These are phyloP conservation scores for Cirrhinus mrigala DNA, from an alignment of 2,797 vertebrate genomes.

Conservation along the genomic window DNA sequence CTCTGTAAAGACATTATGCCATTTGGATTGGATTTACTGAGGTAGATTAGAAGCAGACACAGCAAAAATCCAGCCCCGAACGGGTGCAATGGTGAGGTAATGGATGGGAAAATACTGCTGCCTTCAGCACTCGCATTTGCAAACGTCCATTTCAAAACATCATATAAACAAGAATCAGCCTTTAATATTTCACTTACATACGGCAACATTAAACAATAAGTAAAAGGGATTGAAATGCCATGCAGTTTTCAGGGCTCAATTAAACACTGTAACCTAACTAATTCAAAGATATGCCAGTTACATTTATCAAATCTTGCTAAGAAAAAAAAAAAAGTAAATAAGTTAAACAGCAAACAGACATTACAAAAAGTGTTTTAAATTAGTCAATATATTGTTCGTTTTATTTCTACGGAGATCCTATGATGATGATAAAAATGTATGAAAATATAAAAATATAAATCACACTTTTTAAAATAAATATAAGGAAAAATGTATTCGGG, in stretches of 20 bases:
- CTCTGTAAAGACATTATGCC: slow-evolving; percentile 80
- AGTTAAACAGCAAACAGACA: neutral
- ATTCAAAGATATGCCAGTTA: neutral
- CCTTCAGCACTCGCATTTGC: slow-evolving; percentile 39
- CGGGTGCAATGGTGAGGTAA: slow-evolving; percentile 42
- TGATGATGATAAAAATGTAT: too few relatives aligned
- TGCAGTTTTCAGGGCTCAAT: neutral
- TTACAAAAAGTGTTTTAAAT: neutral
- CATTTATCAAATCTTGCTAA: neutral
- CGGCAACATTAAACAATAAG: slow-evolving; percentile 12
- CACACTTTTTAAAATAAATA: too few relatives aligned
- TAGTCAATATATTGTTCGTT: too few relatives aligned
- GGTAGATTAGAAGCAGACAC: slow-evolving; percentile 76
- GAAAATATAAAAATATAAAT: too few relatives aligned
- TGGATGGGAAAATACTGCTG: slow-evolving; percentile 50
- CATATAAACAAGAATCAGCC: slow-evolving; percentile 19
- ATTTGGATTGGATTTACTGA: slow-evolving; percentile 80
- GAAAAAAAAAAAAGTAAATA: neutral
- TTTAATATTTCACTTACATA: slow-evolving; percentile 42
- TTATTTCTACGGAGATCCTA: too few relatives aligned
- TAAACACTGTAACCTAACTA: neutral
- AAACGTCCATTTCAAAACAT: slow-evolving; percentile 39
- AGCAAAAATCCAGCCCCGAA: slow-evolving; percentile 65
- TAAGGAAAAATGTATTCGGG: neutral
- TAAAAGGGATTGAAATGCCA: neutral